Percentiles rank a stretch among this genome's conserved stretches.
phyloP scores from a whole-genome alignment of 2,113 vertebrate genomes.

The Salvelinus fontinalis region DNA sequence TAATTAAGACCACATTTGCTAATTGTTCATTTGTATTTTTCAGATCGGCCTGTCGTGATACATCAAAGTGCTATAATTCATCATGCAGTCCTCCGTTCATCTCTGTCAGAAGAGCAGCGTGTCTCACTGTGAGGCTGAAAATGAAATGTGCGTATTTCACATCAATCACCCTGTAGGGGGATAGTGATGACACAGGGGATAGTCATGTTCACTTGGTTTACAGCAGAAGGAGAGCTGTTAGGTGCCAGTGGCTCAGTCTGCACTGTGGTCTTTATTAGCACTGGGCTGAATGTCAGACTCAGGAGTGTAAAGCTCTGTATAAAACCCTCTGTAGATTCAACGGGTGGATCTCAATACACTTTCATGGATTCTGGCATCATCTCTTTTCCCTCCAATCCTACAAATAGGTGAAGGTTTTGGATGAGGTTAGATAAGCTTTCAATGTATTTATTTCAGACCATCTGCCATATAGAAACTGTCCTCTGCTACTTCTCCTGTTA shows the following conservation, averaged over 20 bases:
- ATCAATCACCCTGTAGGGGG: constrained; percentile 70
- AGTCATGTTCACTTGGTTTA: constrained; percentile 46
- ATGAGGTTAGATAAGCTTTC: too few relatives aligned
- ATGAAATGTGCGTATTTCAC: constrained; percentile 71
- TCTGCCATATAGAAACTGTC: neutral
- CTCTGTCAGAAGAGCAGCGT: constrained; percentile 57
- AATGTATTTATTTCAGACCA: neutral
- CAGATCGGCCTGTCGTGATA: constrained; percentile 66
- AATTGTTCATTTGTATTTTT: constrained; percentile 77
- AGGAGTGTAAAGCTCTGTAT: neutral
- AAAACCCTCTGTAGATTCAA: neutral
- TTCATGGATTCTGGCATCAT: too few relatives aligned
- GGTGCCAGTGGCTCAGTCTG: neutral
- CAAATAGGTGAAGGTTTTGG: too few relatives aligned
- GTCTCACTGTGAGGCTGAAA: constrained; percentile 53
- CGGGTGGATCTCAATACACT: too few relatives aligned
- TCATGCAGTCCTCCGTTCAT: constrained; percentile 56
- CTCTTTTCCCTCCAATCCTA: too few relatives aligned
- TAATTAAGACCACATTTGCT: constrained; percentile 70
- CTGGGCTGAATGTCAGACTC: neutral
- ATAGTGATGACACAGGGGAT: constrained; percentile 59
- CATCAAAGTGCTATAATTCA: constrained; percentile 66
- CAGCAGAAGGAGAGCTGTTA: constrained; percentile 19
- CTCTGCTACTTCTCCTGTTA: neutral
- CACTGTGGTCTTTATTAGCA: neutral